Evolutionary conservation across 2,113 vertebrate genomes (phyloP), one percentile per base, ranked within the genome.

Genomic region (Chaetodon auriga): DNA sequence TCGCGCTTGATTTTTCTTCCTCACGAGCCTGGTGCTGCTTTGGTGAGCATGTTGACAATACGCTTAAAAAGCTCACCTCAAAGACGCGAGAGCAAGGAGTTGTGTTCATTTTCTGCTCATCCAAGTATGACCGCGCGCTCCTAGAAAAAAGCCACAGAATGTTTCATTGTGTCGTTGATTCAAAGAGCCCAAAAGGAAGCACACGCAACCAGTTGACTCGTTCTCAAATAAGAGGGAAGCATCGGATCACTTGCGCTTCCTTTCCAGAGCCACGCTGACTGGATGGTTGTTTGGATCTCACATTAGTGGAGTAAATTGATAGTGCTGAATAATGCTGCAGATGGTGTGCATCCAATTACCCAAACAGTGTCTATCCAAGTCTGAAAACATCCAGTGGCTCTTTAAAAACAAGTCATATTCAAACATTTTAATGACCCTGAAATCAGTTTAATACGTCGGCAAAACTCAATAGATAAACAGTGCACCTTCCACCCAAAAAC

Each of bases 151-250:
- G 46, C 77, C 23, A 79, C 36, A 80, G 51, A 86, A 84, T 64
- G 78, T 90, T 86, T 88, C 72, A 87, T 81, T 81, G 61, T 84
- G 58, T 48, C 65, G 80, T 79, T 79, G 77, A 90, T 84, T 87
- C 61, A 64, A 76, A 75, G 71, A 78, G n/a, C 45, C 68, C 25
- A 74, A 49, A 65, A 78, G 75, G 64, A 64, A 83, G 48, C 78
- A 60, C 66, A 36, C 68, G 58, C n/a, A 16, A 76, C 53, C 73
- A 54, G 66, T 63, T 80, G 73, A 80, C 21, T 83, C 41, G 38
- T 70, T 68, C 48, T 75, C 16, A 51, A 73, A 70, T 48, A 57
- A 15, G 30, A 63, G 12, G 46, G 61, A 79, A 70, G 66, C 43
- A 64, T 69, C 41, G 18, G 65, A 64, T 85, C n/a, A 57, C 12